Base-by-base conservation (phyloP, 1,140 invertebrate genomes). In the Drosophila repletoides region DNA sequence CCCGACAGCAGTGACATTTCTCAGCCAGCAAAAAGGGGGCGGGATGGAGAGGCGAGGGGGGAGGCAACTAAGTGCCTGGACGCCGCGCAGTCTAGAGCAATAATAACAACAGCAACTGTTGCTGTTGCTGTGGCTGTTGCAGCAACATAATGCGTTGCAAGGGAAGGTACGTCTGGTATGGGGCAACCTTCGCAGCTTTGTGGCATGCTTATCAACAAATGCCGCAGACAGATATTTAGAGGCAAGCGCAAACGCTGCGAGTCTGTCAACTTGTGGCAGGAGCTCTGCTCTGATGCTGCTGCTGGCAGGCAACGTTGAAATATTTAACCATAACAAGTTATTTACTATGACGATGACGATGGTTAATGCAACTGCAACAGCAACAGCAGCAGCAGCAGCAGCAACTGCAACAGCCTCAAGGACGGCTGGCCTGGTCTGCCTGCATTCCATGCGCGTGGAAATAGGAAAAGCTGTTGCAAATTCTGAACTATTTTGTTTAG, bases 321-420 rank as follows among this genome's bases (percentile, higher is more conserved):
- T 76, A 79, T 72, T 75, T 59, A 72, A 79, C 67, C 75, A 72
- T 75, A 84, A 84, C 80, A 80, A 86, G 80, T 86, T 86, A 86
- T 86, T 86, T 86, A 86, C 80, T 86, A 87, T 72, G 75, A 84
- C 67, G 76, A 74, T 60, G 60, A 10, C 6, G 24, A 7, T 22
- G 41, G 45, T 66, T 46, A 49, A 22, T 52, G 14, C 12, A 43
- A 14, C 21, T 33, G 61, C 60, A 56, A 58, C 59, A 19, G 48
- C 64, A 36, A 49, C 45, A 26, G 7, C 26, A n/a, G 17, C 29
- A 9, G 51, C 19, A 15, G 61, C 66, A 38, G 49, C 58, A 28
- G 53, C 53, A 41, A 53, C 58, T 43, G 34, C 53, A 49, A 40
- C 40, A 43, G 51, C 66, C 79, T 80, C 75, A 86, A 86, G 80